Evolutionary conservation across 1,140 invertebrate genomes (phyloP), one percentile per base, ranked within the genome.

Genomic region (Armadillidium nasatum): DNA sequence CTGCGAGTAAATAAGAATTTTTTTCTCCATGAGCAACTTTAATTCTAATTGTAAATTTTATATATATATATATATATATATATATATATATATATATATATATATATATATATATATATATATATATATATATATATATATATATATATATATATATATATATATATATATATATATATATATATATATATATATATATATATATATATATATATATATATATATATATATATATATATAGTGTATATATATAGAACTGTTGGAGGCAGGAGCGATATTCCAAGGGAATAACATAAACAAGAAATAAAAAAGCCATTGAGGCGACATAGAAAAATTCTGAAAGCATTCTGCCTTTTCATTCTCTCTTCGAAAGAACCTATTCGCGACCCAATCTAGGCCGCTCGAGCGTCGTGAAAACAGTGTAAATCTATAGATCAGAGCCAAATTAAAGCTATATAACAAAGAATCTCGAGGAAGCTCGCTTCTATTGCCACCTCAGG

Each of bases 31-130:
- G 1, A 33, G 33, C 33, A 3, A 3, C 1, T 33, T 6, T 6
- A 33, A 3, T 33, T 6, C 6, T 33, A 33, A 33, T 33, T 33
- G 6, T 33, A 33, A 33, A 6, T 33, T 33, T 33, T 33, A 33
- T 33, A 33, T 3, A 33, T 1, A 33, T 33, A 3, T 3, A 33
- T 33, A 33, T 78, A 78, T 74, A 78, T 72, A 78, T 46, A 23
- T 19, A 46, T 44, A 69, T 60, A 66, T 71, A 72, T 75, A 70
- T 50, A 73, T 44, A 23, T 23, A n/a, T 78, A n/a, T n/a, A 23
- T 68, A 66, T 68, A 22, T 54, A 45, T 19, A 2, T 54, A 45
- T 46, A 11, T 73, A 45, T 69, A 33, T 21, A 9, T 69, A 33
- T 69, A 10, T 69, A 33, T 69, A 10, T 69, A 33, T 69, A 33